Evolutionary conservation across 2,113 vertebrate genomes (phyloP).

Genomic region (Melozone crissalis): DNA sequence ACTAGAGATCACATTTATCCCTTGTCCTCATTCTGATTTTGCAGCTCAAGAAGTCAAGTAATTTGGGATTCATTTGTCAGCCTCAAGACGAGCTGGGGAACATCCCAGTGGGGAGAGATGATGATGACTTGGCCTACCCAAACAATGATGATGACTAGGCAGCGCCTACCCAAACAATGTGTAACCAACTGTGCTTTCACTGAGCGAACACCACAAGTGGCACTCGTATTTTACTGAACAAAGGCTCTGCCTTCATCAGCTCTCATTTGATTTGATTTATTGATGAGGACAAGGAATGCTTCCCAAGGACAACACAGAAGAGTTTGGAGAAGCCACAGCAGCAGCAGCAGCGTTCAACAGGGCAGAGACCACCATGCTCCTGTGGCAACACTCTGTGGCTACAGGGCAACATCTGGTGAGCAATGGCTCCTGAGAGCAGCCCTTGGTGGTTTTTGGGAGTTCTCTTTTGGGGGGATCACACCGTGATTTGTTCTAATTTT

Average conservation of each 20-base stretch:
- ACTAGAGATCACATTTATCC: neutral
- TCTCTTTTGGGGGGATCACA: neutral
- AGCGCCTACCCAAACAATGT: neutral
- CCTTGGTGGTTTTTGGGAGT: rapidly evolving
- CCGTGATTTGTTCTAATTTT: neutral
- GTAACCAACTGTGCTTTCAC: neutral
- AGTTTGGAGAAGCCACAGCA: neutral
- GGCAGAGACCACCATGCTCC: neutral
- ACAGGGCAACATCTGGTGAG: neutral
- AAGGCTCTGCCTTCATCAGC: neutral
- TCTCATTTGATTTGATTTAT: conserved; percentile 1
- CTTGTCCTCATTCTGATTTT: neutral
- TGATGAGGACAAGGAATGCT: neutral
- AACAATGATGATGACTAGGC: no score
- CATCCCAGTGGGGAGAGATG: neutral
- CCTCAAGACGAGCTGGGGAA: neutral
- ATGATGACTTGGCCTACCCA: neutral
- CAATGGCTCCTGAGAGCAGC: neutral
- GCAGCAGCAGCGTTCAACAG: neutral
- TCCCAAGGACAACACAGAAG: neutral
- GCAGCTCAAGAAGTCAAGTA: neutral
- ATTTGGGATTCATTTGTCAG: neutral
- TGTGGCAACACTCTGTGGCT: neutral
- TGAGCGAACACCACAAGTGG: neutral
- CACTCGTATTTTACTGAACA: neutral